Base-by-base conservation (phyloP, 2,113 vertebrate species). In the Alectura lathami region DNA sequence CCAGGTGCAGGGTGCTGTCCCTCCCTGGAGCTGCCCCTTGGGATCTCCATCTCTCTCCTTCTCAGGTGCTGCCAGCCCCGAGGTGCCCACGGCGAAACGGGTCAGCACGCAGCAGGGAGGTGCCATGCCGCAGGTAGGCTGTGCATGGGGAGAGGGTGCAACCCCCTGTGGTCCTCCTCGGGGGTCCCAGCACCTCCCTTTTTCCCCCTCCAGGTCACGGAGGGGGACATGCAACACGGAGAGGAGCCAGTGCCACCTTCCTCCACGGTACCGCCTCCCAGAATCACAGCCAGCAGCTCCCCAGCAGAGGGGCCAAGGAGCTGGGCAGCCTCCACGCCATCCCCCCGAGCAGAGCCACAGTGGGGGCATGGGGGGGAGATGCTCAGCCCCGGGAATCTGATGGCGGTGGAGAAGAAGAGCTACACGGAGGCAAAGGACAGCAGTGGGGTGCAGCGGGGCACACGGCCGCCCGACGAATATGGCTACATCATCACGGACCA, bases 401-500 rank as follows among this genome's bases (percentile, higher is more conserved):
- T 47, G 1, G 2, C 29, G 2, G 50, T 95, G 83, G 72, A 94
- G 73, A 97, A 96, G 89, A 97, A 97, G 86, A 96, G 95, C 86
- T 93, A 94, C 82, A 47, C 9, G 0, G 57, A 88, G 14, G 17
- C 18, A 0, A 89, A 91, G 38, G 48, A 47, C 0, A 2, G 60
- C 0, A 3, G 53, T 23, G 70, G 79, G 24, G 48, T 7, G 2
- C 94, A 85, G 64, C 59, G 11, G 73, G 68, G 69, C 24, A 94
- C 93, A 0, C 34, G 60, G 18, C 97, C 74, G 10, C 97, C 98
- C 1, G 99, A 99, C 43, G 98, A 99, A 86, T 99, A 99, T 2
- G 99, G 99, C 91, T 99, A 99, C 98, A 99, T 99, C 23, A 75
- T 99, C 93, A 99, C 99, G 2, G 98, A 99, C 95, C 98, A 98